phyloP scores from a whole-genome alignment of 2,113 vertebrate genomes.

The Polypterus senegalus region DNA sequence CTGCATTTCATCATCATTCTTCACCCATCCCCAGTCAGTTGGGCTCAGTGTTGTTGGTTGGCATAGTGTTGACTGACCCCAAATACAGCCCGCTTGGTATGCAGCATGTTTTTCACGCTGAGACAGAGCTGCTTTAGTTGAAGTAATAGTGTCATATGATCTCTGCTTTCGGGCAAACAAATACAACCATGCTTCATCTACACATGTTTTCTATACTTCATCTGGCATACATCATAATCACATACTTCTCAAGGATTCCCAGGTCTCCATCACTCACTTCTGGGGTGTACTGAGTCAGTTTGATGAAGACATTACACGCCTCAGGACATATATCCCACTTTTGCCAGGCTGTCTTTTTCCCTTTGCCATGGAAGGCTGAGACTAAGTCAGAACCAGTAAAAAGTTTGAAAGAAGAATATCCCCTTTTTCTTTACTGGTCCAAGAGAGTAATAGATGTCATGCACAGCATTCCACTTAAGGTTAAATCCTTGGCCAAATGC shows the following conservation, averaged over 20 bases:
- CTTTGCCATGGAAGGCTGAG: background rate
- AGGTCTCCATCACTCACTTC: background rate
- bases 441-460: background rate
- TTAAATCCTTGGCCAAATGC: background rate
- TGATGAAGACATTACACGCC: background rate
- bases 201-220: background rate
- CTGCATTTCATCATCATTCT: too few species aligned
- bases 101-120: too few species aligned
- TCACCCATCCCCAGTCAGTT: too few species aligned
- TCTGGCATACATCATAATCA: background rate
- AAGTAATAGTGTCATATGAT: background rate
- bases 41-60: too few species aligned
- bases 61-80: too few species aligned
- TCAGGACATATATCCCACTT: background rate
- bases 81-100: too few species aligned
- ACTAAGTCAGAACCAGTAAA: background rate
- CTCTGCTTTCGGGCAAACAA: background rate
- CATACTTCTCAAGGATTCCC: background rate
- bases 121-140: too few species aligned
- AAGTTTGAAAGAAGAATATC: background rate
- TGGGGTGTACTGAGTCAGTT: background rate
- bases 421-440: background rate
- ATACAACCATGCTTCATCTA: background rate
- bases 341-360: background rate
- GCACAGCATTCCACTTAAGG: background rate